Conservation (phyloP, 2,888 invertebrate species). For the Ectemnius lituratus region DNA sequence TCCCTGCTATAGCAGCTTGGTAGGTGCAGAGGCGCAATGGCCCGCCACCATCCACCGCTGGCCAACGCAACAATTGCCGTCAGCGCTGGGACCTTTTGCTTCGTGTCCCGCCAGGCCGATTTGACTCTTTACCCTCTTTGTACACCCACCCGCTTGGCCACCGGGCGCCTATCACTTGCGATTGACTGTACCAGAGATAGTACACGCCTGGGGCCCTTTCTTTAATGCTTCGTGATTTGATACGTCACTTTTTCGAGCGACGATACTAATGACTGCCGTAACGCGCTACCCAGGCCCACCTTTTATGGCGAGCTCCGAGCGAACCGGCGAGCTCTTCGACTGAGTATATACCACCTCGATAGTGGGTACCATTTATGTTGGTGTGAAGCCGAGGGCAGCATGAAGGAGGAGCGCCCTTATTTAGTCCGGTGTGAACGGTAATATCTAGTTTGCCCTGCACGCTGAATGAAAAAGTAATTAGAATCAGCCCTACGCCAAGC, state of each 20-base stretch:
- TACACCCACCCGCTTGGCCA: neutral
- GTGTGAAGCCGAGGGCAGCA: too few relatives aligned
- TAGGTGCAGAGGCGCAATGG: conserved; percentile 51
- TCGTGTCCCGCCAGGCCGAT: conserved; percentile 4
- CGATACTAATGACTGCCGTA: conserved; percentile 6
- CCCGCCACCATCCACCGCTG: conserved; percentile 53
- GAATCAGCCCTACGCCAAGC: neutral
- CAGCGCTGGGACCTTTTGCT: conserved; percentile 8
- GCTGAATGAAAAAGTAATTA: too few relatives aligned
- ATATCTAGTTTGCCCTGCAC: too few relatives aligned
- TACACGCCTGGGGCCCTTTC: neutral
- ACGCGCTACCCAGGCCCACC: neutral
- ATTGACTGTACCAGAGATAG: neutral
- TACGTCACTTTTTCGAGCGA: neutral
- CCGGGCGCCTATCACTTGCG: neutral
- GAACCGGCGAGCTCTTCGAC: neutral
- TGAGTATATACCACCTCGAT: too few relatives aligned
- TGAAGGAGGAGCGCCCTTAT: too few relatives aligned
- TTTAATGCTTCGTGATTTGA: conserved; percentile 4
- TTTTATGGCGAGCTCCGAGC: neutral
- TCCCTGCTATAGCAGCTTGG: conserved; percentile 63
- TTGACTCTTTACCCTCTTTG: conserved; percentile 3
- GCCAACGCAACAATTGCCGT: conserved; percentile 28
- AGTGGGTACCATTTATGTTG: too few relatives aligned
- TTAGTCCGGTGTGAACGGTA: too few relatives aligned